phyloP scores from a whole-genome alignment of 1,140 invertebrate species.

The Acyrthosiphon pisum region DNA sequence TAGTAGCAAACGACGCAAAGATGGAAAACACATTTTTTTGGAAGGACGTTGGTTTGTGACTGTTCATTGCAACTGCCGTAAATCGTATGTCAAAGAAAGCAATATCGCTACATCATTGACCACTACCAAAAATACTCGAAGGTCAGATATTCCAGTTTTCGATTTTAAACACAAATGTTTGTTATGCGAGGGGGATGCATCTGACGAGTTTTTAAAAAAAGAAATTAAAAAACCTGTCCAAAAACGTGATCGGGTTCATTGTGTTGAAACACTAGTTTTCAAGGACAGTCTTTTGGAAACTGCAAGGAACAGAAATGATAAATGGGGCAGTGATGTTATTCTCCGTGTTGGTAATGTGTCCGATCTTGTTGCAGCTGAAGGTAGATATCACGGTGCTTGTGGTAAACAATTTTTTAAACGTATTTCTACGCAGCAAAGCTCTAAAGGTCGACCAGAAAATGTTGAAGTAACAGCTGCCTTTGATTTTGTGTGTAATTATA shows the following conservation, averaged over 20 bases:
- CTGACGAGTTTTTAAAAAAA: slow-evolving; percentile 19
- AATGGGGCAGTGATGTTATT: slow-evolving; percentile 27
- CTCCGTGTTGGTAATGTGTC: slow-evolving; percentile 13
- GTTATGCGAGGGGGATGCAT: background rate
- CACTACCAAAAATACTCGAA: background rate
- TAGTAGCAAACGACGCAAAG: background rate
- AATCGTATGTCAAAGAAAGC: slow-evolving; percentile 7
- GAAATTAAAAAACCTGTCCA: background rate
- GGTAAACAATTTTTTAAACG: slow-evolving; percentile 11
- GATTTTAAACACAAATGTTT: slow-evolving; percentile 27
- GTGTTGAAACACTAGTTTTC: slow-evolving; percentile 4
- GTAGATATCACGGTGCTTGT: slow-evolving; percentile 1
- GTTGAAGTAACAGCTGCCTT: background rate
- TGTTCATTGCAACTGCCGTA: background rate
- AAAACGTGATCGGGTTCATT: slow-evolving; percentile 20
- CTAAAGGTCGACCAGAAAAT: background rate
- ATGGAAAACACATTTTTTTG: background rate
- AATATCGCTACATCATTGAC: background rate
- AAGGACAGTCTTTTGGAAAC: slow-evolving; percentile 22
- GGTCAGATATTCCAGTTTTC: background rate
- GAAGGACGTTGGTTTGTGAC: slow-evolving; percentile 11
- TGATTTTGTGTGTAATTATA: background rate
- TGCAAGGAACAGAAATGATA: background rate
- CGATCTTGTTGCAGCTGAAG: background rate
- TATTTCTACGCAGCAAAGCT: background rate